Base-by-base conservation (phyloP, 2,113 vertebrate species). In the Machaerirhynchus nigripectus region DNA sequence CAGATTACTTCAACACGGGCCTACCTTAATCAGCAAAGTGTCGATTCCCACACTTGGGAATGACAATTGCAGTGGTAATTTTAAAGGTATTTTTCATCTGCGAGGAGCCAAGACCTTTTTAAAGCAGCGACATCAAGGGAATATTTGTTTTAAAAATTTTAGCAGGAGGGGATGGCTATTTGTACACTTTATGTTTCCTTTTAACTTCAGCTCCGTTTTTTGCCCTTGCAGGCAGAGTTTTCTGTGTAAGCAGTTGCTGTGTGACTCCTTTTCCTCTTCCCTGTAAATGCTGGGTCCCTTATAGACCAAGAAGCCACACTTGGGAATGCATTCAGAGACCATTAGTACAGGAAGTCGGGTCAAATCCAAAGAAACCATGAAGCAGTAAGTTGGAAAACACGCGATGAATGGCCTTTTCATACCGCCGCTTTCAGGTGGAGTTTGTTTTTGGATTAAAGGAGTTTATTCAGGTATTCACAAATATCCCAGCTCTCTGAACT, bases 381-480 rank as follows among this genome's bases (percentile, higher is more conserved):
- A 73, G 64, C 82, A 76, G 92, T 30, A 59, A 39, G 84, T 94
- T 92, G 90, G 96, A 97, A 98, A 98, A 98, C 98, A 97, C 7
- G 4, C 9, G 73, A 90, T 98, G 98, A 98, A 98, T 97, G 97
- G 91, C 40, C 96, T 97, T 98, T 98, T 98, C 97, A 98, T 97
- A 67, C 49, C 0, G 3, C 89, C 5, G 90, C 97, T 97, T 98
- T 98, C 97, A 98, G 98, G 97, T 97, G 98, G 97, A 97, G 97
- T 98, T 98, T 98, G 98, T 95, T 97, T 97, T 97, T 92, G 97
- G 97, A 98, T 98, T 98, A 98, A 98, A 98, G 96, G 95, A 93
- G 98, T 98, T 98, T 98, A 98, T 98, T 98, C 98, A 98, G 98
- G 96, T 97, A 96, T 96, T 98, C 95, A 91, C 96, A 97, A 97